Evolutionary conservation across 2,888 invertebrate genomes (phyloP).

Genomic region (Beris morrisii): DNA sequence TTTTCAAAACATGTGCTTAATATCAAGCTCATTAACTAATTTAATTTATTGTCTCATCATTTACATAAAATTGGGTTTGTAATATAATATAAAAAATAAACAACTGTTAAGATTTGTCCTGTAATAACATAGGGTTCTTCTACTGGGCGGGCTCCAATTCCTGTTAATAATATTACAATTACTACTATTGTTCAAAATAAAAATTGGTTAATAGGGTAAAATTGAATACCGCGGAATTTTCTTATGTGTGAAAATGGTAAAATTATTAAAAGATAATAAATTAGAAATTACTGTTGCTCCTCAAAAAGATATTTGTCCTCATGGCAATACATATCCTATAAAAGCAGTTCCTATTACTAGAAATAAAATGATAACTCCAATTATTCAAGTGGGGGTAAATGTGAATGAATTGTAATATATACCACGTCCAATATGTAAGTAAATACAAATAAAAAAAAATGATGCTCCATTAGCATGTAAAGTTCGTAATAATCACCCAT

Average conservation of each 20-base stretch:
- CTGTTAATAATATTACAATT: constrained; percentile 64
- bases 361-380: constrained; percentile 68
- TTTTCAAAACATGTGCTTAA: constrained; percentile 71
- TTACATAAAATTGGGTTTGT: constrained; percentile 53
- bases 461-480: constrained; percentile 73
- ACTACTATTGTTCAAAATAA: constrained; percentile 61
- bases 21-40: constrained; percentile 66
- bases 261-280: constrained; percentile 66
- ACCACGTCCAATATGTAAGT: too few species aligned
- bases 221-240: constrained; percentile 61
- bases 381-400: constrained; percentile 63
- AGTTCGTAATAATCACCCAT: too few species aligned
- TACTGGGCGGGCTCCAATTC: constrained; percentile 67
- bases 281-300: constrained; percentile 76
- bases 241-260: constrained; percentile 60
- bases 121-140: constrained; percentile 63
- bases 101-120: constrained; percentile 72
- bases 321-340: constrained; percentile 76
- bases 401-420: constrained; percentile 60
- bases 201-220: constrained; percentile 62
- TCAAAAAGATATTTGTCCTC: constrained; percentile 82
- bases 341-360: constrained; percentile 72
- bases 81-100: constrained; percentile 64
- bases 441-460: constrained; percentile 72
- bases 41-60: constrained; percentile 58